Base-by-base conservation (phyloP, 2,888 invertebrate genomes). In the Seladonia tumulorum region DNA sequence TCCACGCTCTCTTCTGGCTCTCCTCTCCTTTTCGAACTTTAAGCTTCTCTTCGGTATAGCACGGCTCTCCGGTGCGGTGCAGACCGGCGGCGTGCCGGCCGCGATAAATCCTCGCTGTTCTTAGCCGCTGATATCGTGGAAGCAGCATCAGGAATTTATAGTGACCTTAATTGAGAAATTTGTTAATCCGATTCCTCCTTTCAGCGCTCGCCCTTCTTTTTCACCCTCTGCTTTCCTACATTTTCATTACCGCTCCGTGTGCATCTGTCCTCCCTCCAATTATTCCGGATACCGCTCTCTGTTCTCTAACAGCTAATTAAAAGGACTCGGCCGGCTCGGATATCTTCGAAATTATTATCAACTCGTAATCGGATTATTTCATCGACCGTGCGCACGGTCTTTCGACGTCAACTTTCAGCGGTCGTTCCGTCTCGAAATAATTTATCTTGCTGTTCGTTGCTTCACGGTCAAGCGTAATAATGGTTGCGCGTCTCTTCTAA, bases 1-100 rank as follows among this genome's bases (percentile, higher is more conserved):
- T 87, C 91, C 81, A 83, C 87, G 81, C 39, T 29, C 29, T 29
- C n/a, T 71, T 57, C 45, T 45, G n/a, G 60, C 49, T 75, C 35
- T 75, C 29, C 29, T 29, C 29, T 63, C 29, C 74, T 75, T 82
- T 66, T 73, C 53, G 63, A 49, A 60, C 77, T 74, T 73, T 81
- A 81, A 81, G 70, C 53, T 66, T 70, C 25, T 16, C 53, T 22
- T 25, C 1, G 25, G 25, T 7, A 0, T 2, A 29, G 29, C 1
- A 1, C 63, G 63, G 25, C 29, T 29, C 29, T 2, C 1, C 14
- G 25, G 60, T 4, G 5, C 60, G 25, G 25, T 5, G 12, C 57
- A 8, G 22, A 22, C 45, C 47, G 45, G 35, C 49, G 66, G 53
- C 18, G 72, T 29, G 66, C 66, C 22, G 16, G 53, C 22, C 35